Base-by-base conservation (phyloP, 2,888 invertebrate genomes). In the Plemyria rubiginata region DNA sequence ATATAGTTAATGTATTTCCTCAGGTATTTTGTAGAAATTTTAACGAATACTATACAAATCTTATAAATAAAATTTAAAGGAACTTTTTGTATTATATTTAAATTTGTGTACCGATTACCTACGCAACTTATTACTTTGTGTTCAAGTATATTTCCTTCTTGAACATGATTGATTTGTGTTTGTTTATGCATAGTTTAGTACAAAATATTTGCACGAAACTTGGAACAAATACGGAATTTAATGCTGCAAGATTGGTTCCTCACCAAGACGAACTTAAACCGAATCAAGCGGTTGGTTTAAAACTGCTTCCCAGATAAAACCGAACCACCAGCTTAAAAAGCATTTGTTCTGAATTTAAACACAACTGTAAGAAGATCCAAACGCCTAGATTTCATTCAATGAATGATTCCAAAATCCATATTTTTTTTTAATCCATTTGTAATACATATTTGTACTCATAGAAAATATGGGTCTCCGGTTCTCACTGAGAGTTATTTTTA, bases 401-500 rank as follows among this genome's bases (percentile, higher is more conserved):
- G 2, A 32, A 32, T 32, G 0, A 32, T 32, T 32, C 32, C 32
- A 32, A 32, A 32, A 32, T 8, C 32, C 5, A n/a, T n/a, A n/a
- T n/a, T n/a, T 6, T 3, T 32, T 32, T 32, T 32, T 32, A 1
- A 3, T 4, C 32, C 6, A 6, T 32, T 32, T 6, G 6, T 32
- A 6, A 6, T 32, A 32, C 6, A 8, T 32, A 5, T 32, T 32
- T 32, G 32, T 32, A 32, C 49, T 50, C 43, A 43, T 15, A 56
- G 12, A 11, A 45, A 41, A 16, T 7, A 50, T 54, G 41, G 15
- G 54, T 41, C 50, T 53, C 58, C 29, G 32, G 13, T 54, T 38
- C 62, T 72, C 70, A 64, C 29, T 9, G 54, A 55, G 68, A 68
- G 67, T 65, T 62, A 67, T 72, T 71, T 71, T 46, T 77, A 78